Evolutionary conservation across 2,888 invertebrate species (phyloP).

Genomic region (Archaeoteleia sp.): DNA sequence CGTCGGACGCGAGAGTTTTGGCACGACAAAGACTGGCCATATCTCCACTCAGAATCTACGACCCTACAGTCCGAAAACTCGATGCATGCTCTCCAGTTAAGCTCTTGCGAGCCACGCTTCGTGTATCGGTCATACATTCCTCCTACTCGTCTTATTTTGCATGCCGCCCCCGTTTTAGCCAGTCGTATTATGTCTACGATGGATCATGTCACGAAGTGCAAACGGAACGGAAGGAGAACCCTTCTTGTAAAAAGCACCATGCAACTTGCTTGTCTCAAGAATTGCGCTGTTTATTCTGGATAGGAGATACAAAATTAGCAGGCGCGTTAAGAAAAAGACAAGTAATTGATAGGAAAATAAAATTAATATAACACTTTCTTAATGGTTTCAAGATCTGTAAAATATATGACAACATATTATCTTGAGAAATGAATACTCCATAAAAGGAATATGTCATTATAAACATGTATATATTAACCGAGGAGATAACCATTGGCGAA

Average conservation of each 20-base stretch:
- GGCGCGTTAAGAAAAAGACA: too few species aligned
- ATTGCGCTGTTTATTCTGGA: constrained; percentile 30
- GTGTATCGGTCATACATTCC: constrained; percentile 65
- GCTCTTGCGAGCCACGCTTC: constrained; percentile 56
- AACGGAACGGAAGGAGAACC: constrained; percentile 35
- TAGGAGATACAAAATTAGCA: not conserved
- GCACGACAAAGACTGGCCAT: constrained; percentile 66
- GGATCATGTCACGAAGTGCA: constrained; percentile 52
- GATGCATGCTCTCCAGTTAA: constrained; percentile 54
- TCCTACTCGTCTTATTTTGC: constrained; percentile 57
- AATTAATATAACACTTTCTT: too few species aligned
- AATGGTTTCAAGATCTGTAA: too few species aligned
- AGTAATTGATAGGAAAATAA: not conserved
- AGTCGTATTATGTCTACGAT: constrained; percentile 67
- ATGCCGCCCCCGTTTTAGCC: constrained; percentile 61
- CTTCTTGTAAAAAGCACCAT: constrained; percentile 29
- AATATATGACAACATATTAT: too few species aligned
- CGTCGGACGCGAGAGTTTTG: constrained; percentile 60
- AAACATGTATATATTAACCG: too few species aligned
- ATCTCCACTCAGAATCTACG: constrained; percentile 66
- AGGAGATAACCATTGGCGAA: too few species aligned
- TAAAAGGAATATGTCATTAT: too few species aligned
- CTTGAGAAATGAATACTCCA: too few species aligned
- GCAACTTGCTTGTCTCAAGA: constrained; percentile 25
- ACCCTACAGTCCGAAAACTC: constrained; percentile 53